phyloP scores from a whole-genome alignment of 2,888 invertebrate species.

The Megamerina dolium region DNA sequence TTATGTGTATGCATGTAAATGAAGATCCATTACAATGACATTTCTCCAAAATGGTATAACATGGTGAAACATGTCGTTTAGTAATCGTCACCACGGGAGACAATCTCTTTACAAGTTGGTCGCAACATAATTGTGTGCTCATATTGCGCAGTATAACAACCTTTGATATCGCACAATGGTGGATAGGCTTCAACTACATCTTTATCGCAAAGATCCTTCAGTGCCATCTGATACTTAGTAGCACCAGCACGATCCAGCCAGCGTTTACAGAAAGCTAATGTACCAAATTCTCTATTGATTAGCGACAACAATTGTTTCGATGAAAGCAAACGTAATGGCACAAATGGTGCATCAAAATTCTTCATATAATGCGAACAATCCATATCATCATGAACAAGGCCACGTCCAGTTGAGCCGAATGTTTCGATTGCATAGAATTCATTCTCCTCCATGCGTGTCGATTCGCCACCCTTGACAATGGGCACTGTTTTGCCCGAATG shows the following conservation, averaged over 20 bases:
- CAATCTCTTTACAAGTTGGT: constrained; percentile 97
- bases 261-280: constrained; percentile 96
- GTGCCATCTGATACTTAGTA: constrained; percentile 94
- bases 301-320: constrained; percentile 86
- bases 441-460: constrained; percentile 97
- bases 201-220: constrained; percentile 97
- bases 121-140: constrained; percentile 96
- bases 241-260: constrained; percentile 98
- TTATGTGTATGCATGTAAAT: too few species aligned
- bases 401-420: constrained; percentile 95
- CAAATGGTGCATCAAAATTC: constrained; percentile 88
- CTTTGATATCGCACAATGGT: constrained; percentile 93
- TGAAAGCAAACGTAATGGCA: constrained; percentile 86
- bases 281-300: constrained; percentile 96
- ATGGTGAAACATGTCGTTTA: too few species aligned
- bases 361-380: constrained; percentile 99
- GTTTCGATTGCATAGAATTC: constrained; percentile 99
- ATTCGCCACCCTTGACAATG: constrained; percentile 97
- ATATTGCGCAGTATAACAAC: constrained; percentile 98
- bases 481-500: constrained; percentile 93
- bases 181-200: constrained; percentile 98
- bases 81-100: constrained; percentile 94
- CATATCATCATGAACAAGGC: constrained; percentile 96
- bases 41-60: too few species aligned
- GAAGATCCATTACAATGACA: too few species aligned